A percentile compares a stretch with the other conserved stretches of the same genome.
phyloP scores from a whole-genome alignment of 1,140 invertebrate species.

The Lasioglossum baleicum region DNA sequence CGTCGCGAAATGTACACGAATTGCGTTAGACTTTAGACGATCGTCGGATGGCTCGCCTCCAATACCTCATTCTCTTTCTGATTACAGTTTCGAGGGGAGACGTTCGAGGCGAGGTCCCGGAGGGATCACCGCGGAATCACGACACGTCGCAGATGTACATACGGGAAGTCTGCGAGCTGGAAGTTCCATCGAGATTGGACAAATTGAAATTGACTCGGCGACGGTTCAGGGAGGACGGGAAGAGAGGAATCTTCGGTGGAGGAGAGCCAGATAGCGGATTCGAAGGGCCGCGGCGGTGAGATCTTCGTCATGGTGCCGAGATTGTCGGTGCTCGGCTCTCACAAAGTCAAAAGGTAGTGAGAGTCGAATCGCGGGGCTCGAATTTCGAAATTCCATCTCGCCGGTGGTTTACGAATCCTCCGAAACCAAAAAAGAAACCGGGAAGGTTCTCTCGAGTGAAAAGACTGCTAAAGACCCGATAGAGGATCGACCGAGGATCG shows the following conservation, averaged over 20 bases:
- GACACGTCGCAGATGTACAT: constrained; percentile 35
- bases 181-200: background rate
- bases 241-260: background rate
- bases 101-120: background rate
- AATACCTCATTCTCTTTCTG: constrained; percentile 12
- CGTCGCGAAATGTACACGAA: no score
- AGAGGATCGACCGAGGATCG: no score
- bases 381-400: background rate
- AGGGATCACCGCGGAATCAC: constrained; percentile 15
- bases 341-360: constrained; percentile 35
- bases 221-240: background rate
- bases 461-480: background rate
- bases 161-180: background rate
- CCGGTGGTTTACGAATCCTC: no score
- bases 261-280: background rate
- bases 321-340: constrained; percentile 10
- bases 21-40: background rate
- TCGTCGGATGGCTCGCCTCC: no score
- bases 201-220: background rate
- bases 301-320: constrained; percentile 15
- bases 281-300: background rate
- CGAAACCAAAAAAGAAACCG: no score
- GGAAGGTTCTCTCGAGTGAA: no score
- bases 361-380: constrained; percentile 5
- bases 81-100: constrained; percentile 11